phyloP scores from a whole-genome alignment of 2,113 vertebrate genomes.

The Chloropsis hardwickii region DNA sequence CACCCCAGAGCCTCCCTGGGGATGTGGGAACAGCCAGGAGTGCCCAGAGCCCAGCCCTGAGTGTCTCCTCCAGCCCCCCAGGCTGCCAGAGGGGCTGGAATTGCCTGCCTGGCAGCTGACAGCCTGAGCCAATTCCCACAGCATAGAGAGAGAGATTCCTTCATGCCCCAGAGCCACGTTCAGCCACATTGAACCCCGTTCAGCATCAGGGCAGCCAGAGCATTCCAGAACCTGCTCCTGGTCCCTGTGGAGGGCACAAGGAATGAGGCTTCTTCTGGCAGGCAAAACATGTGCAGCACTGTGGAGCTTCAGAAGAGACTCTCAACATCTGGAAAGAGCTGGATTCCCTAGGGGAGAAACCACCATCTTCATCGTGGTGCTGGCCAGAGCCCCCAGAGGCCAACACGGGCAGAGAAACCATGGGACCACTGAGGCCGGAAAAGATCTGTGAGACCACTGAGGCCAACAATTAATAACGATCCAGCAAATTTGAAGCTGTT shows the following conservation, averaged over 20 bases:
- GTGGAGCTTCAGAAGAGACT: neutral
- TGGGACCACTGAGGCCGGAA: neutral
- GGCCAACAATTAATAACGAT: neutral
- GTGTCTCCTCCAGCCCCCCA: accelerated
- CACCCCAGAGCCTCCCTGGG: no score
- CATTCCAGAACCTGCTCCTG: accelerated
- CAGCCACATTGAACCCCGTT: accelerated
- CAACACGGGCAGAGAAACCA: neutral
- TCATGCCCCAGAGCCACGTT: accelerated
- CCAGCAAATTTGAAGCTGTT: neutral
- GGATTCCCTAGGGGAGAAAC: neutral
- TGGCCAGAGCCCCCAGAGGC: neutral
- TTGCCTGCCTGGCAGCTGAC: neutral
- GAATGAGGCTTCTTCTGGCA: neutral
- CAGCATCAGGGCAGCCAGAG: neutral
- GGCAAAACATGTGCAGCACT: accelerated
- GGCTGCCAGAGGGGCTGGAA: neutral
- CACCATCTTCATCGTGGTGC: neutral
- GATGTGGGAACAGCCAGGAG: neutral
- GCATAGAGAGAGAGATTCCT: neutral
- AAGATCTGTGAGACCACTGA: neutral
- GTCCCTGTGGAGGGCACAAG: accelerated
- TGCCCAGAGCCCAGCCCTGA: neutral
- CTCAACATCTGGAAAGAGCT: neutral
- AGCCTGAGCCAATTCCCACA: neutral